Conservation (phyloP, 1,140 invertebrate species). For the Aphaenogaster rudis region DNA sequence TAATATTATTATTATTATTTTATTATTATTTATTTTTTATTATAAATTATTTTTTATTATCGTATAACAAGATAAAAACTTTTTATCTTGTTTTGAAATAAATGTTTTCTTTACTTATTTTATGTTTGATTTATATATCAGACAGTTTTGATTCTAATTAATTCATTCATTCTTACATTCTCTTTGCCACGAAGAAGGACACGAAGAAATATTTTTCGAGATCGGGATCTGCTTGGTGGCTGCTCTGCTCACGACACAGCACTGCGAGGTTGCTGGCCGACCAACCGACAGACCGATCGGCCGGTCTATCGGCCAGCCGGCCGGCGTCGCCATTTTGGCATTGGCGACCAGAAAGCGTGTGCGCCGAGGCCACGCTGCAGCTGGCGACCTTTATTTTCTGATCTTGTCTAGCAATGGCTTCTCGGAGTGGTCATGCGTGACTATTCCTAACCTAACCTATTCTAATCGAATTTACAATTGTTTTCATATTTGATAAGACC, state of each 20-base stretch:
- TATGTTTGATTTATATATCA: not conserved
- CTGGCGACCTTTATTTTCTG: constrained; percentile 78
- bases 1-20: no score
- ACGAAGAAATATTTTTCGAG: not conserved
- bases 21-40: no score
- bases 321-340: constrained; percentile 86
- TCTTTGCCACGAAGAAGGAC: not conserved
- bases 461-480: not conserved
- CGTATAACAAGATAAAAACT: no score
- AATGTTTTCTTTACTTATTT: no score
- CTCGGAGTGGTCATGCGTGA: not conserved
- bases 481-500: not conserved
- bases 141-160: not conserved
- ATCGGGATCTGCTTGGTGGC: not conserved
- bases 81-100: no score
- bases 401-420: constrained; percentile 31
- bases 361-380: constrained; percentile 76
- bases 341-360: constrained; percentile 82
- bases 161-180: not conserved
- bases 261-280: constrained; percentile 82
- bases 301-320: constrained; percentile 76
- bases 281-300: constrained; percentile 75
- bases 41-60: no score
- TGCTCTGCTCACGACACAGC: constrained; percentile 65
- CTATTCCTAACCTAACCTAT: constrained; percentile 19